These are phyloP conservation scores for Drosophila bocki DNA, from an alignment of 1,140 invertebrate species.

Conservation along the genomic window DNA sequence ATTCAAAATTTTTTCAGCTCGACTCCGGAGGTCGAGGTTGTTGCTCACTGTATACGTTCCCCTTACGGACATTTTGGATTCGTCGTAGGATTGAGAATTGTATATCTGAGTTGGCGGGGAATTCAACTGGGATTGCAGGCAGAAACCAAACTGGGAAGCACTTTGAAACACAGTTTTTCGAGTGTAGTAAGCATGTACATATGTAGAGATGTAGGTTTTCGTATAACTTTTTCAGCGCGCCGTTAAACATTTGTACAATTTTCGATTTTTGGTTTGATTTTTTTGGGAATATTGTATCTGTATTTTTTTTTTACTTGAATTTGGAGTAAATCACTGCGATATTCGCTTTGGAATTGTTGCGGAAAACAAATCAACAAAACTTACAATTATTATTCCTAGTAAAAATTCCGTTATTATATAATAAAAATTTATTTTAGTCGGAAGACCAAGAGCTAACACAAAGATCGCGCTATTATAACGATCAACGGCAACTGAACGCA, in stretches of 20 bases:
- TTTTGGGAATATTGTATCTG: slow-evolving; percentile 25
- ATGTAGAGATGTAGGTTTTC: slow-evolving; percentile 53
- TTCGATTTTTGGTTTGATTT: slow-evolving; percentile 11
- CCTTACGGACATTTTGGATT: slow-evolving; percentile 25
- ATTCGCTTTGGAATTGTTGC: slow-evolving; percentile 71
- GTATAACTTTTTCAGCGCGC: slow-evolving; percentile 49
- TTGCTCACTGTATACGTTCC: slow-evolving; percentile 38
- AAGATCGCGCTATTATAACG: slow-evolving; percentile 85
- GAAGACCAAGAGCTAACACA: slow-evolving; percentile 85
- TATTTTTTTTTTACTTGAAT: slow-evolving; percentile 33
- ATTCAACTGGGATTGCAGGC: slow-evolving; percentile 25
- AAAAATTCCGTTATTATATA: slow-evolving; percentile 83
- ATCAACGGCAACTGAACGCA: slow-evolving; percentile 85
- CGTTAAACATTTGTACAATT: slow-evolving; percentile 37
- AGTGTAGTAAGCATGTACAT: slow-evolving; percentile 53
- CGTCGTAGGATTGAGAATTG: slow-evolving; percentile 12
- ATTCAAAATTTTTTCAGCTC: slow-evolving; percentile 50
- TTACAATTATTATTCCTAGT: slow-evolving; percentile 79
- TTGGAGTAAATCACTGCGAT: slow-evolving; percentile 40
- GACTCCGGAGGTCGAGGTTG: slow-evolving; percentile 58
- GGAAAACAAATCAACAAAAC: slow-evolving; percentile 71
- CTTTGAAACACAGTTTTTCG: slow-evolving; percentile 63
- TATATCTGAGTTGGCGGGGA: slow-evolving; percentile 26
- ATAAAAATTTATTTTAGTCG: slow-evolving; percentile 81
- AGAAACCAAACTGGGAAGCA: slow-evolving; percentile 51